Evolutionary conservation across 2,888 invertebrate species (phyloP).

Genomic region (Euproctis similis): DNA sequence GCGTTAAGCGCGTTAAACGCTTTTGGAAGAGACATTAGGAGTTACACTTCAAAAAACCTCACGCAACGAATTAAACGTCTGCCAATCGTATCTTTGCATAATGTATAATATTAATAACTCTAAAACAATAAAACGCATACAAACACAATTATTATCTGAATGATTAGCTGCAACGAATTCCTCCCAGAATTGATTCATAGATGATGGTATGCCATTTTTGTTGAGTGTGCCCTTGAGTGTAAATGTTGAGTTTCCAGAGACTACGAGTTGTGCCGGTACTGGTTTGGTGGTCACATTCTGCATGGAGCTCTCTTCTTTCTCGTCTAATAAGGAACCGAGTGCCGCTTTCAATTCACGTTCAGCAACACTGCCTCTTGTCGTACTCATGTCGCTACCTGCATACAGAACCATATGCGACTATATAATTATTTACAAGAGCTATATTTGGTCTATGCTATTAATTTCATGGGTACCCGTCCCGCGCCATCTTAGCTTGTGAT

Average conservation of each 20-base stretch:
- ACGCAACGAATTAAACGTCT: no score
- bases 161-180: slow-evolving; percentile 35
- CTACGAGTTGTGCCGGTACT: neutral
- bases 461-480: no score
- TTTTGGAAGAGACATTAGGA: no score
- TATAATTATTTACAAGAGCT: no score
- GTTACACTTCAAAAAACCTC: no score
- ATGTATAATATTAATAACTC: slow-evolving; percentile 45
- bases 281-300: slow-evolving; percentile 17
- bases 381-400: slow-evolving; percentile 9
- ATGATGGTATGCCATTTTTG: slow-evolving; percentile 30
- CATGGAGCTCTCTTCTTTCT: no score
- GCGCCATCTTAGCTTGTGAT: no score
- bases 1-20: no score
- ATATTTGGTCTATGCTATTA: no score
- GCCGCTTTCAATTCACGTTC: slow-evolving; percentile 48
- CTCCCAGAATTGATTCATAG: slow-evolving; percentile 40
- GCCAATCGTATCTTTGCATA: slow-evolving; percentile 50
- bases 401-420: no score
- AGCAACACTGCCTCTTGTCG: slow-evolving; percentile 32
- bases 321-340: no score
- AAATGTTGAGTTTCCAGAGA: no score
- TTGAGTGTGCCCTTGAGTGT: slow-evolving; percentile 29
- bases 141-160: slow-evolving; percentile 19
- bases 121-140: slow-evolving; percentile 28